Conservation (phyloP, 2,888 invertebrate genomes). For the Habroteleia sp. region DNA sequence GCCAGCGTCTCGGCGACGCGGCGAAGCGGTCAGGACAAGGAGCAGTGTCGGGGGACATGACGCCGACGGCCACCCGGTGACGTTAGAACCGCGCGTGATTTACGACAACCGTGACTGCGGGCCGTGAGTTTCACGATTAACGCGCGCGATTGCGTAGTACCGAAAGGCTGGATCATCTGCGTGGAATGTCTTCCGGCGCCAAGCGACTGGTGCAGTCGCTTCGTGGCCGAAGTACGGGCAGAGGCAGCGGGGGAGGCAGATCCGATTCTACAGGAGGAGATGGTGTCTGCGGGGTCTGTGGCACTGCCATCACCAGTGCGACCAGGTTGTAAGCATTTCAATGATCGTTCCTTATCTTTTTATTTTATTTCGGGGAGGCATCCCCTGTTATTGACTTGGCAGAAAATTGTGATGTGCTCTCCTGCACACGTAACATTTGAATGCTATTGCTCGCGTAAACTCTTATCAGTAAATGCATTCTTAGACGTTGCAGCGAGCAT, state of each 20-base stretch:
- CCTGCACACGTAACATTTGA: no score
- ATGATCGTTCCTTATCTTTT: background rate
- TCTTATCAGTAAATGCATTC: no score
- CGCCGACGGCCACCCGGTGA: constrained; percentile 29
- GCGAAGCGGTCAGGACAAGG: background rate
- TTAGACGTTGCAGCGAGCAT: no score
- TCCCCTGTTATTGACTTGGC: no score
- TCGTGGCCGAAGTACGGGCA: constrained; percentile 76
- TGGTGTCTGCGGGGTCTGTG: constrained; percentile 72
- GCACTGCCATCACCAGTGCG: constrained; percentile 76
- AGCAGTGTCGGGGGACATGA: constrained; percentile 28
- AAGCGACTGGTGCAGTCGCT: constrained; percentile 81
- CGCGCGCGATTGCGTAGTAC: constrained; percentile 62
- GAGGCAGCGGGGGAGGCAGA: constrained; percentile 66
- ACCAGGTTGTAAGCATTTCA: constrained; percentile 69
- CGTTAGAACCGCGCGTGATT: constrained; percentile 51
- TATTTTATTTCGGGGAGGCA: background rate
- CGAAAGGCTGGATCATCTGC: constrained; percentile 80
- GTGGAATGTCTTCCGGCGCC: constrained; percentile 81
- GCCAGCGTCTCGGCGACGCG: constrained; percentile 65
- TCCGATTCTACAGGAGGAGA: constrained; percentile 69
- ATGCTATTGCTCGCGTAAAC: no score
- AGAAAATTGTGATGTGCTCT: no score
- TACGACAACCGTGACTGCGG: constrained; percentile 13
- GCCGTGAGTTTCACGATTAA: constrained; percentile 45